Evolutionary conservation across 2,797 vertebrate genomes (phyloP).

Genomic region (Myripristis murdjan): DNA sequence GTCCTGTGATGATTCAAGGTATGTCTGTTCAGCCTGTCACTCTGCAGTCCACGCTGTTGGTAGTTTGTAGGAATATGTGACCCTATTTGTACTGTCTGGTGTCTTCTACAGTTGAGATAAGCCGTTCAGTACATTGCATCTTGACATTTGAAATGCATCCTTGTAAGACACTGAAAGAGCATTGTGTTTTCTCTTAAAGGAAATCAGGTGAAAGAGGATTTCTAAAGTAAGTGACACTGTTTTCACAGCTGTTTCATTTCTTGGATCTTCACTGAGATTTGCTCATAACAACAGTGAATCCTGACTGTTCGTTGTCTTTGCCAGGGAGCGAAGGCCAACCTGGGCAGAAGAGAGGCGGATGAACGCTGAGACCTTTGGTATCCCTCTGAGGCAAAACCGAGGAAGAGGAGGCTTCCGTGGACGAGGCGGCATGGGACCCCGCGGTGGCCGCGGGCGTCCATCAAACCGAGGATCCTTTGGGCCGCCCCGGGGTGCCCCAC

Average conservation of each 20-base stretch:
- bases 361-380: constrained; percentile 97
- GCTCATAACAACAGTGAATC: neutral
- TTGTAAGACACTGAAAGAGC: constrained; percentile 5
- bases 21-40: constrained; percentile 29
- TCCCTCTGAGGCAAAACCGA: constrained; percentile 92
- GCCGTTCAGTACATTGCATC: neutral
- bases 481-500: constrained; percentile 83
- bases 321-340: constrained; percentile 93
- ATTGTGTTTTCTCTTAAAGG: constrained; percentile 60
- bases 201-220: constrained; percentile 80
- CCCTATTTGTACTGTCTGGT: neutral
- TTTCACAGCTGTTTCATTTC: neutral
- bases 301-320: constrained; percentile 12
- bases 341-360: constrained; percentile 97
- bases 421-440: constrained; percentile 91
- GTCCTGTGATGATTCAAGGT: constrained; percentile 95
- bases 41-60: neutral
- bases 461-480: constrained; percentile 86
- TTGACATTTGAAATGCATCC: neutral
- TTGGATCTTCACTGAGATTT: neutral
- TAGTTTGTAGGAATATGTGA: no score
- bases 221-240: constrained; percentile 65
- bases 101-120: no score
- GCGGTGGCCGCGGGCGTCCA: constrained; percentile 90
- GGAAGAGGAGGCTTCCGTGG: constrained; percentile 93